phyloP scores from a whole-genome alignment of 2,888 invertebrate genomes.

The Tetranychus truncatus region DNA sequence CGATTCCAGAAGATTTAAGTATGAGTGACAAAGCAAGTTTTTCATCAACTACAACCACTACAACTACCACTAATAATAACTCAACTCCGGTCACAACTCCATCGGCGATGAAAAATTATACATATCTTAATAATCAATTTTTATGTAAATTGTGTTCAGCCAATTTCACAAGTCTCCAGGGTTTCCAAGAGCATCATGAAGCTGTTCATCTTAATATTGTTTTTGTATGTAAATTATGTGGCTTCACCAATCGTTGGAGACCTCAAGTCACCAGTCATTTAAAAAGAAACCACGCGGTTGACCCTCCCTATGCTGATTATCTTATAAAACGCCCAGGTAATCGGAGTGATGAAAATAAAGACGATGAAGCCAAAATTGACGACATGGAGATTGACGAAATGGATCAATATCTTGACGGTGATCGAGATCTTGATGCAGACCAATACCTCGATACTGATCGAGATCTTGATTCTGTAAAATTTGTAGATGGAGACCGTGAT shows the following conservation, averaged over 20 bases:
- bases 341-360: too few relatives aligned
- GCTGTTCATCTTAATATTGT: neutral
- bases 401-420: too few relatives aligned
- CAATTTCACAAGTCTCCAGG: neutral
- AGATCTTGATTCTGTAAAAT: too few relatives aligned
- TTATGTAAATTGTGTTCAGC: conserved; percentile 2
- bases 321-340: neutral
- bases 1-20: neutral
- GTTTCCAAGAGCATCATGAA: conserved; percentile 3
- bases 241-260: neutral
- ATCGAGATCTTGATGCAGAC: too few relatives aligned
- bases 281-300: neutral
- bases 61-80: too few relatives aligned
- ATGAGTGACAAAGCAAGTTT: neutral
- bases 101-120: neutral
- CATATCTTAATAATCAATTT: neutral
- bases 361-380: too few relatives aligned
- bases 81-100: too few relatives aligned
- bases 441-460: too few relatives aligned
- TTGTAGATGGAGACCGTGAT: too few relatives aligned
- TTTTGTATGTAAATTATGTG: neutral
- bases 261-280: conserved; percentile 2
- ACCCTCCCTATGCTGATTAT: conserved; percentile 2
- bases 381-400: too few relatives aligned
- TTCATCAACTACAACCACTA: neutral